Conservation (phyloP, 2,888 invertebrate species). For the Alviniconcha strummeri region DNA sequence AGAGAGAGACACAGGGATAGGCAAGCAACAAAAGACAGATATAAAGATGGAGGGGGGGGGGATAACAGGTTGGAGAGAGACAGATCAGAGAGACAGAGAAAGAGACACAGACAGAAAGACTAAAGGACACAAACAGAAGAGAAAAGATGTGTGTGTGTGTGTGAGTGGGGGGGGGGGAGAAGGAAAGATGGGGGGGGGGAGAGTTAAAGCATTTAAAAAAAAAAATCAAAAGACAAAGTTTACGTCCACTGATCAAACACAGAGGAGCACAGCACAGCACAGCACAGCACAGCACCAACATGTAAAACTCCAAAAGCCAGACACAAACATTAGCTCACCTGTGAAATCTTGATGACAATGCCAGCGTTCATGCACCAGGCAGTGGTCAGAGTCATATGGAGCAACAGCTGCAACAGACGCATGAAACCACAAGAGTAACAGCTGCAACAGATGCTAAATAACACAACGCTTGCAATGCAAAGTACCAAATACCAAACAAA, state of each 20-base stretch:
- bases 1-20: no score
- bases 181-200: no score
- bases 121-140: not conserved
- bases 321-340: constrained; percentile 80
- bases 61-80: no score
- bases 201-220: not conserved
- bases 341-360: constrained; percentile 89
- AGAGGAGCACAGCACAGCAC: not conserved
- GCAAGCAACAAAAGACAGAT: no score
- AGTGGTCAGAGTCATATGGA: constrained; percentile 90
- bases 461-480: no score
- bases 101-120: no score
- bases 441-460: no score
- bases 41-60: no score
- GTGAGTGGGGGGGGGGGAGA: no score
- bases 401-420: constrained; percentile 78
- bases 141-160: not conserved
- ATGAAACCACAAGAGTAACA: not conserved
- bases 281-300: not conserved
- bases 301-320: not conserved
- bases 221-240: not conserved
- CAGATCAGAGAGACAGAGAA: no score
- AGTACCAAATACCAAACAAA: no score
- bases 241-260: not conserved
- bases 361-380: constrained; percentile 93